Evolutionary conservation across 2,888 invertebrate genomes (phyloP), one percentile per base, ranked within the genome.

Genomic region (Scaptomyza parva): DNA sequence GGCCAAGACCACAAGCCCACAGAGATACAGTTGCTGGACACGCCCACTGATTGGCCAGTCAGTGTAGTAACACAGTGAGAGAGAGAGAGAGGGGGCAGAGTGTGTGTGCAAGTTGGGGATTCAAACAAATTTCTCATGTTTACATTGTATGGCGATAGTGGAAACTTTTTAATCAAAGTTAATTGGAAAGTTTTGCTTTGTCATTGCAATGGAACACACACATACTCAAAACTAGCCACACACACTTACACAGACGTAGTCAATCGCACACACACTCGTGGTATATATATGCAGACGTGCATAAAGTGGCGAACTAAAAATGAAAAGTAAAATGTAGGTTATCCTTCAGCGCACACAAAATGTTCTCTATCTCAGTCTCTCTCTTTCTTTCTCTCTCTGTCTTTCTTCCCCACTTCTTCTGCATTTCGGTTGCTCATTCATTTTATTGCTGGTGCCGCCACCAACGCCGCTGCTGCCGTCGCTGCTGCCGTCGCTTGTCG

Each of bases 181-280:
- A 84, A 84, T 84, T 84, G 84, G 86, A 88, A 88, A 84, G 88
- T 88, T 86, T 86, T 78, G 78, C 87, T 84, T 86, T 85, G 88
- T 86, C 87, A 84, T 86, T 84, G 72, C 78, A 63, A 72, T 70
- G 67, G 50, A 66, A 66, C 77, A 65, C 72, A 78, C 66, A 67
- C 53, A 73, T 64, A 59, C 51, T 28, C 26, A 37, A 9, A 45
- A 43, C 57, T 33, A 50, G 30, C 50, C 55, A 47, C 52, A 57
- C 50, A 58, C 55, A 37, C 52, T 47, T 64, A 59, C 51, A 30
- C 26, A 37, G 51, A 47, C 54, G 52, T 44, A 40, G 26, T 26
- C 8, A 26, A 8, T 8, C 53, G 47, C 7, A 50, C 14, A 20
- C 12, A 59, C 33, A 48, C 30, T 54, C 44, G 33, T 43, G 50